Evolutionary conservation across 2,888 invertebrate genomes (phyloP), one percentile per base, ranked within the genome.

Genomic region (Oscheius sp.): DNA sequence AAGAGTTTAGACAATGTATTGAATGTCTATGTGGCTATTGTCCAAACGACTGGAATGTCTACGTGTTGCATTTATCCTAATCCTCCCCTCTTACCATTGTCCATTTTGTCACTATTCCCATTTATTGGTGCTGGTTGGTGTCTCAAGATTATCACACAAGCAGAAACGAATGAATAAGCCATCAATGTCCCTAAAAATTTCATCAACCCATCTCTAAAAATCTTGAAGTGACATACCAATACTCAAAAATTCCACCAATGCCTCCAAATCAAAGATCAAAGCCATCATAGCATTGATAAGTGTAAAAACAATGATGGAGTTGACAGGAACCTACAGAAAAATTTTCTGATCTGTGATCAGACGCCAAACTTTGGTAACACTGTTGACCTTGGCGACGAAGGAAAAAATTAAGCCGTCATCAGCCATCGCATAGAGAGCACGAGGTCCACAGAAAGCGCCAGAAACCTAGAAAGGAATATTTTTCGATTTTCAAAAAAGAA

Each of bases 361-460:
- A 41, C 33, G 30, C 8, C 41, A 32, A n/a, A 73, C 75, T 62
- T 75, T 68, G 2, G 75, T 76, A 32, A 38, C 47, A 26, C 47
- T 45, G 50, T 73, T 73, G 38, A 78, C 70, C 14, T 70, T 73
- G 14, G 74, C 74, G 33, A 76, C 67, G 62, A 73, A 78, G n/a
- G 62, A 65, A 61, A 78, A 78, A 22, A 78, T 68, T 2, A 78
- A 36, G 0, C 78, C 78, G 51, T 78, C 78, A 17, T 76, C 74
- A 5, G 78, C 78, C 76, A 78, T 78, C 9, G 78, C 78, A 33
- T 75, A 78, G 8, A 78, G 67, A 8, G 73, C 61, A 8, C 78
- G 70, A 1, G 78, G 78, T 1, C 75, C 64, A 14, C 71, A 70
- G 36, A 78, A 78, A 12, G 71, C 50, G 8, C 74, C 71, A 6